Evolutionary conservation across 1,140 invertebrate species (phyloP).

Genomic region (Scaptomyza graminum): DNA sequence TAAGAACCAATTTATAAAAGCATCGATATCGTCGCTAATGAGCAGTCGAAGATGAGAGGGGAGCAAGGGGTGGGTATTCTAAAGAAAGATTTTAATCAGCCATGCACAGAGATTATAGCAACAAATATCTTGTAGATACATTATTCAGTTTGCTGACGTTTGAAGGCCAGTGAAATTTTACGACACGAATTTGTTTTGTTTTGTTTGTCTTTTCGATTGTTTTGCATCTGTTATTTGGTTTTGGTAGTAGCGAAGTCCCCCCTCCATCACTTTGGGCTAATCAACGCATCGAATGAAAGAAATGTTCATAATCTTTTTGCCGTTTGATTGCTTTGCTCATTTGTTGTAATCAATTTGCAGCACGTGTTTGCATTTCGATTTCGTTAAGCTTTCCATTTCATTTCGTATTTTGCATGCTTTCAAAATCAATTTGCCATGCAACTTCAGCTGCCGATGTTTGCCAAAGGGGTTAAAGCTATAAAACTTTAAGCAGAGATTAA

Average conservation of each 20-base stretch:
- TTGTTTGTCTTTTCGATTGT: slow-evolving; percentile 26
- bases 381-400: slow-evolving; percentile 65
- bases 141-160: neutral
- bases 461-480: neutral
- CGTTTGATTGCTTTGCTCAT: slow-evolving; percentile 35
- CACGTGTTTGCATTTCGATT: slow-evolving; percentile 60
- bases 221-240: slow-evolving; percentile 28
- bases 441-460: neutral
- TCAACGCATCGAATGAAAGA: slow-evolving; percentile 56
- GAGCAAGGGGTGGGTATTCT: slow-evolving; percentile 3
- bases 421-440: slow-evolving; percentile 4
- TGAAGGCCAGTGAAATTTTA: slow-evolving; percentile 51
- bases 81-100: slow-evolving; percentile 44
- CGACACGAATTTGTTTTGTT: neutral
- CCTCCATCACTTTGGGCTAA: slow-evolving; percentile 39
- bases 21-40: slow-evolving; percentile 50
- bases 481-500: neutral
- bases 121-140: slow-evolving; percentile 10
- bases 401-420: neutral
- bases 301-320: slow-evolving; percentile 58
- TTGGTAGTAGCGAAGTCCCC: slow-evolving; percentile 7
- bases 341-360: slow-evolving; percentile 66
- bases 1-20: slow-evolving; percentile 49
- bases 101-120: slow-evolving; percentile 8
- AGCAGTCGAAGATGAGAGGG: slow-evolving; percentile 25